These are phyloP conservation scores for Stictonetta naevosa DNA, from an alignment of 2,113 vertebrate genomes.

Conservation along the genomic window DNA sequence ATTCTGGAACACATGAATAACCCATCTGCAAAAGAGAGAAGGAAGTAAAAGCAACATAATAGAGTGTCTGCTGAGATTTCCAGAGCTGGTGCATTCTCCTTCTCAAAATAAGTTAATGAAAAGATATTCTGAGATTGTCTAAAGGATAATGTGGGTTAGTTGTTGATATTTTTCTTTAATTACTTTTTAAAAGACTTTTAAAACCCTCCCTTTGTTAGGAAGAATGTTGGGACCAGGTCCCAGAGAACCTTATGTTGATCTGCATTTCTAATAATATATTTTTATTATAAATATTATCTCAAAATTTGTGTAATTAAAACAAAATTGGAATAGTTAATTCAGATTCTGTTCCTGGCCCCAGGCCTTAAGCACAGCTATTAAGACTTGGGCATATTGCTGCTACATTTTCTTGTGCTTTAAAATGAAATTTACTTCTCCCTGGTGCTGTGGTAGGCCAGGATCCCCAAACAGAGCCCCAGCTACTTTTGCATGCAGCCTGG, in stretches of 20 bases:
- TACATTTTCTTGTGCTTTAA: background rate
- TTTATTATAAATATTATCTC: background rate
- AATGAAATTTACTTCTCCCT: background rate
- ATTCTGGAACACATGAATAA: background rate
- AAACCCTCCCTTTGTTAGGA: background rate
- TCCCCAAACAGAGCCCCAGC: background rate
- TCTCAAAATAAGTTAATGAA: background rate
- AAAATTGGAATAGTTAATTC: background rate
- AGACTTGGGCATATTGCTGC: background rate
- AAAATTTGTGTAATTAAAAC: constrained; percentile 17
- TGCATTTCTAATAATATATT: background rate
- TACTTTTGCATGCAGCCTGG: background rate
- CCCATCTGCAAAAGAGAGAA: background rate
- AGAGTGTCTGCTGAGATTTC: background rate
- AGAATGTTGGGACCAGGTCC: background rate
- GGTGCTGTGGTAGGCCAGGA: background rate
- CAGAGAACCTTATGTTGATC: background rate
- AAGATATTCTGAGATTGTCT: background rate
- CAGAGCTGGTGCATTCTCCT: background rate
- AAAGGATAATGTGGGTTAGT: background rate
- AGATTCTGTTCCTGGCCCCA: background rate
- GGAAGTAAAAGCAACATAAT: background rate
- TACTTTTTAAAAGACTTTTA: background rate
- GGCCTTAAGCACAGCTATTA: background rate
- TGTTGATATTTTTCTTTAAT: background rate